A percentile compares a stretch with the other conserved stretches of the same genome.
These are phyloP conservation scores for Pygoscelis adeliae DNA, from an alignment of 2,113 vertebrate species.

Conservation along the genomic window DNA sequence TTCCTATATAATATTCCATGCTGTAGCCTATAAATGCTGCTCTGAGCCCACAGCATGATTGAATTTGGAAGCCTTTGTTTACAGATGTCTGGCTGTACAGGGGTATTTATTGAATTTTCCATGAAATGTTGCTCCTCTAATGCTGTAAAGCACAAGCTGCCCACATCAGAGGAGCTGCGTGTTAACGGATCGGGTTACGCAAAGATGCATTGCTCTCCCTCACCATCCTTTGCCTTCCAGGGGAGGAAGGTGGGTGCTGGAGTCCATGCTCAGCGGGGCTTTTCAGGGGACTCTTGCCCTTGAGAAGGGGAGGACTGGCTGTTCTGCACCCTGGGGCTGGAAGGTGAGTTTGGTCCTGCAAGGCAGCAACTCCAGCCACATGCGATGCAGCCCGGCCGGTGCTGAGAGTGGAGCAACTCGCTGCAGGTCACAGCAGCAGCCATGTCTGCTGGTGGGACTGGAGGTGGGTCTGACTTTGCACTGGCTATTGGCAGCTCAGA, in stretches of 20 bases:
- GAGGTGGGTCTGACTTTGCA: not conserved
- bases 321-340: not conserved
- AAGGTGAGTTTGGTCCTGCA: not conserved
- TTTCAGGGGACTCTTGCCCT: not conserved
- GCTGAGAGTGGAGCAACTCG: not conserved
- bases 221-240: not conserved
- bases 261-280: not conserved
- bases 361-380: not conserved
- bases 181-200: slow-evolving; percentile 80
- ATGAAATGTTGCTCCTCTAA: slow-evolving; percentile 89
- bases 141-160: slow-evolving; percentile 86
- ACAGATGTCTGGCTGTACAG: slow-evolving; percentile 89
- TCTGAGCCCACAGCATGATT: slow-evolving; percentile 84
- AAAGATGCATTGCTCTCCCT: slow-evolving; percentile 72
- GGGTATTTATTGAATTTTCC: slow-evolving; percentile 89
- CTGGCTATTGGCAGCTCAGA: not conserved
- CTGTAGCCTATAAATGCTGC: slow-evolving; percentile 82
- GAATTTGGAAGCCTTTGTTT: slow-evolving; percentile 89
- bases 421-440: not conserved
- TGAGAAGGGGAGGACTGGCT: not conserved
- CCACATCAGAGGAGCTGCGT: slow-evolving; percentile 82
- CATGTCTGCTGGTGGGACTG: not conserved
- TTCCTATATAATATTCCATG: slow-evolving; percentile 83
- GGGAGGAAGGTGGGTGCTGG: not conserved
- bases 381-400: fast-evolving